These are phyloP conservation scores for Neodiprion pinetum DNA, from an alignment of 1,140 invertebrate genomes.

Conservation along the genomic window DNA sequence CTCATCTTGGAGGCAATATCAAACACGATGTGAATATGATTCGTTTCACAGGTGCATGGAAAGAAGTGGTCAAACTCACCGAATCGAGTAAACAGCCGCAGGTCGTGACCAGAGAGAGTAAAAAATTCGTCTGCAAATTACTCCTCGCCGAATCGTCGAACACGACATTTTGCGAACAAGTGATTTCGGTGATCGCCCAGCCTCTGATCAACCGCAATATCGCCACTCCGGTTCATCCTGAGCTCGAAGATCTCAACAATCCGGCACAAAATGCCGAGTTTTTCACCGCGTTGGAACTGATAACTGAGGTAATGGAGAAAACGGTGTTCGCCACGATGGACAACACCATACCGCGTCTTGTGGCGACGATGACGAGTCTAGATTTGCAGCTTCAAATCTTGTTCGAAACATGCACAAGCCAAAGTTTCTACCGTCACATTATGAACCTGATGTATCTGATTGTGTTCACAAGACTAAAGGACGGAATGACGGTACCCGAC, in stretches of 20 bases:
- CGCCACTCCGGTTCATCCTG: constrained; percentile 40
- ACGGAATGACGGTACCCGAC: constrained; percentile 34
- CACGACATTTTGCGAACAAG: constrained; percentile 57
- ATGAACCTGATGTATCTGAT: constrained; percentile 48
- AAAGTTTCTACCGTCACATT: constrained; percentile 50
- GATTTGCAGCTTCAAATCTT: constrained; percentile 50
- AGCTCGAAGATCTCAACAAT: constrained; percentile 58
- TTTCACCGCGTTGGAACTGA: constrained; percentile 61
- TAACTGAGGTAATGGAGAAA: constrained; percentile 58
- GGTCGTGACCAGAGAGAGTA: constrained; percentile 68
- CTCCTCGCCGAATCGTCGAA: constrained; percentile 61
- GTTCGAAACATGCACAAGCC: constrained; percentile 54
- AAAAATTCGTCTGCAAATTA: constrained; percentile 63
- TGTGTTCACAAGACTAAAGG: constrained; percentile 48
- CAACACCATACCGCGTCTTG: constrained; percentile 47
- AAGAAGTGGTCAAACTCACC: constrained; percentile 62
- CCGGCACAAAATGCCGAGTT: constrained; percentile 62
- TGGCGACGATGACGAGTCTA: constrained; percentile 44
- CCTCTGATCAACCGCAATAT: constrained; percentile 60
- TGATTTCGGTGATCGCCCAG: constrained; percentile 58
- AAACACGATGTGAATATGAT: background rate
- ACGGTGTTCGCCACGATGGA: constrained; percentile 46
- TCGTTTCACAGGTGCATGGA: constrained; percentile 57
- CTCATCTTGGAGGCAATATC: too few relatives aligned
- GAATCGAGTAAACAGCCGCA: constrained; percentile 66